Evolutionary conservation across 2,888 invertebrate species (phyloP).

Genomic region (Sepiola atlantica): DNA sequence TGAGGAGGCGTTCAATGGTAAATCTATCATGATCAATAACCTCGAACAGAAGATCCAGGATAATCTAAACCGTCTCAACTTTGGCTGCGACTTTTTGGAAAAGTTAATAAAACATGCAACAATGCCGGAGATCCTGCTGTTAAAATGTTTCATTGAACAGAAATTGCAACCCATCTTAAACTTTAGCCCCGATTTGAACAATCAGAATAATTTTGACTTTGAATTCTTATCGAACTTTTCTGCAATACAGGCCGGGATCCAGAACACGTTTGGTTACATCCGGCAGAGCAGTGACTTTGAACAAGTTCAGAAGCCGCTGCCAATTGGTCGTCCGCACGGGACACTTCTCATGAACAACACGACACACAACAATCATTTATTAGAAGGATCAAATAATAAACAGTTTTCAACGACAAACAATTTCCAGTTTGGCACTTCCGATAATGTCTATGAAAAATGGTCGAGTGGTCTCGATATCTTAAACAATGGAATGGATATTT

Average conservation of each 20-base stretch:
- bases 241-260: constrained; percentile 84
- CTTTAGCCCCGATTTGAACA: constrained; percentile 86
- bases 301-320: constrained; percentile 83
- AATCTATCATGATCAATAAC: constrained; percentile 82
- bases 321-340: constrained; percentile 89
- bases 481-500: constrained; percentile 72
- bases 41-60: constrained; percentile 87
- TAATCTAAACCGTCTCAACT: constrained; percentile 75
- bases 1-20: constrained; percentile 92
- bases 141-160: constrained; percentile 93
- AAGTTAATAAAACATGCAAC: constrained; percentile 91
- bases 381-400: background rate
- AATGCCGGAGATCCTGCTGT: constrained; percentile 91
- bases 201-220: constrained; percentile 79
- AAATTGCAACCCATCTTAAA: constrained; percentile 88
- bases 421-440: background rate
- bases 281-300: constrained; percentile 82
- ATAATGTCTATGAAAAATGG: constrained; percentile 93
- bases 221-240: constrained; percentile 98
- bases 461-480: constrained; percentile 84
- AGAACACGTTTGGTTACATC: constrained; percentile 95
- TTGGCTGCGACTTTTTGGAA: constrained; percentile 91
- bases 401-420: background rate
- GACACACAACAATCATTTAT: background rate
- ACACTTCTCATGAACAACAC: constrained; percentile 44